Conservation (phyloP, 1,140 invertebrate genomes). For the Rhizoglyphus robini region DNA sequence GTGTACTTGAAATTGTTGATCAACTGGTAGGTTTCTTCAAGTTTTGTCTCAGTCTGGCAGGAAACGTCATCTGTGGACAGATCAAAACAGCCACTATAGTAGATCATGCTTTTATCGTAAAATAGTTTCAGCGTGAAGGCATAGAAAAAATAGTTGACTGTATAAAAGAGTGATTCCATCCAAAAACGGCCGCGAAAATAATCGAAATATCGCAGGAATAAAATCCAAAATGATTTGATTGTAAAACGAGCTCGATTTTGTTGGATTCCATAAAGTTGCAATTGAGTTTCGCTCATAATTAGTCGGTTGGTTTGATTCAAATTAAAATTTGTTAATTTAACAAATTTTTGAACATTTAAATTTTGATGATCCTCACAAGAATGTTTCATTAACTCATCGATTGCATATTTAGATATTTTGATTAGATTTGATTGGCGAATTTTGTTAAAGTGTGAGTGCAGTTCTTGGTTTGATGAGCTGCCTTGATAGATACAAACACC, state of each 20-base stretch:
- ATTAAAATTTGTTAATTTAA: neutral
- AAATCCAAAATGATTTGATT: no score
- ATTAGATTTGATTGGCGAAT: neutral
- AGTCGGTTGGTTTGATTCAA: neutral
- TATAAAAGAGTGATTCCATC: neutral
- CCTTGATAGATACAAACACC: slow-evolving; percentile 10
- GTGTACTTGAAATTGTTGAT: neutral
- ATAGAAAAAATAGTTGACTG: neutral
- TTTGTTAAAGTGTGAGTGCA: no score
- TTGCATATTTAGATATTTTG: neutral
- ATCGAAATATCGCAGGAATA: neutral
- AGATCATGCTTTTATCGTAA: neutral
- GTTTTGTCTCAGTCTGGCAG: neutral
- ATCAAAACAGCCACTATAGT: neutral
- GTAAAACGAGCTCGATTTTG: slow-evolving; percentile 3
- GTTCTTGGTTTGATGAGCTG: neutral
- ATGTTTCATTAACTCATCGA: slow-evolving; percentile 9
- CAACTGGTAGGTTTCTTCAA: no score
- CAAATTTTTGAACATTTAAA: neutral
- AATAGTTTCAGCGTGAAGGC: neutral
- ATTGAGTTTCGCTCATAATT: neutral
- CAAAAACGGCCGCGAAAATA: neutral
- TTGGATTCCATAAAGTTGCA: neutral
- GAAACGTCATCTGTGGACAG: neutral
- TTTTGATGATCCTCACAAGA: neutral